Base-by-base conservation (phyloP, 2,888 invertebrate species). In the Blastobasis adustella region DNA sequence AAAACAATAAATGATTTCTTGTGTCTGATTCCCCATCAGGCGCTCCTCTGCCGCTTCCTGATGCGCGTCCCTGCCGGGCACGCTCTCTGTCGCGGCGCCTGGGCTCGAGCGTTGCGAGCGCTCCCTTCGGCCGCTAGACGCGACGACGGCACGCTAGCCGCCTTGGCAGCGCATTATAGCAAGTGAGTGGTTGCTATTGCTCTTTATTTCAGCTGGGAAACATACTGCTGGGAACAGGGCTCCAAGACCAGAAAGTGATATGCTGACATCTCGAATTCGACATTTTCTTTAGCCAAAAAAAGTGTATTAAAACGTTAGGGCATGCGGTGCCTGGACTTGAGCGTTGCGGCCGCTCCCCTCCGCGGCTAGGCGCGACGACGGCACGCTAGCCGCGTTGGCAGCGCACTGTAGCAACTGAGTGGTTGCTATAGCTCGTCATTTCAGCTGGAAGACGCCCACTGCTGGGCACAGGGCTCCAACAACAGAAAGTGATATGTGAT, bases 11-110 rank as follows among this genome's bases (percentile, higher is more conserved):
- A n/a, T n/a, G 23, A 23, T 23, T 23, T 23, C 23, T 23, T 1
- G 3, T 23, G n/a, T 23, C 23, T 23, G 23, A 23, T 23, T 6
- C 10, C 9, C 52, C 41, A 10, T 0, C 73, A 95, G 94, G 90
- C 90, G 71, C 76, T 95, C 52, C 74, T 95, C 49, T 79, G 91
- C 38, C 90, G 95, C 54, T 90, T 95, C 66, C 81, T 95, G 71
- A 86, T 91, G 0, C 92, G 91, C 51, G 81, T 91, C 54, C 81
- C 81, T 5, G 65, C 82, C 1, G 65, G 79, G 2, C 91, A 92
- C 67, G 59, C 57, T 71, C 89, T 91, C 9, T 69, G 91, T 42
- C 84, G 90, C 39, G 89, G 89, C 55, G 66, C 93, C 47, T 93
- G 93, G 93, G 75, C 83, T 52, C 88, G 89, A 45, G 79, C 92